Evolutionary conservation across 2,888 invertebrate genomes (phyloP).

Genomic region (Eristalis tenax): DNA sequence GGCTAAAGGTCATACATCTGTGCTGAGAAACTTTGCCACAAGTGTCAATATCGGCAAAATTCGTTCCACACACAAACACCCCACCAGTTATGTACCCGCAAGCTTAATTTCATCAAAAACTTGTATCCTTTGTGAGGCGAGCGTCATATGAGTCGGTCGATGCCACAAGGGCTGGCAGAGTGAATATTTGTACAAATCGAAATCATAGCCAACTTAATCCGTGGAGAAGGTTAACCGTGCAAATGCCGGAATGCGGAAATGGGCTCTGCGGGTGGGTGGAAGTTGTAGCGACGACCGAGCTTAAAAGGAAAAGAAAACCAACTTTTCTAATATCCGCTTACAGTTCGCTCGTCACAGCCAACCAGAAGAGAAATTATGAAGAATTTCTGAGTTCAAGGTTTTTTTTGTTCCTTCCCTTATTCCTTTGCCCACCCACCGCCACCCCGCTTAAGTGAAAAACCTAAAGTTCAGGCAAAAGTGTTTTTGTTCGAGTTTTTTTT

Average conservation of each 20-base stretch:
- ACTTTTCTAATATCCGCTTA: conserved; percentile 60
- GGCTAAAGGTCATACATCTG: not conserved
- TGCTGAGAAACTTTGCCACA: not conserved
- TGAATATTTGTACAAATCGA: conserved; percentile 20
- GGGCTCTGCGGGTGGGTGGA: not conserved
- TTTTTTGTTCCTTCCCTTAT: not conserved
- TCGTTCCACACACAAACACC: not conserved
- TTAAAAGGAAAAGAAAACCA: conserved; percentile 6
- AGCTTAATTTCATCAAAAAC: conserved; percentile 33
- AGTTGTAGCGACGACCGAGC: not conserved
- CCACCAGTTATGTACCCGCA: not conserved
- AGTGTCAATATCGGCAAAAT: not conserved
- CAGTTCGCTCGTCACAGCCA: conserved; percentile 11
- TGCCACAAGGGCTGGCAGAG: not conserved
- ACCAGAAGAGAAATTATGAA: conserved; percentile 25
- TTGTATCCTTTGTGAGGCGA: not conserved
- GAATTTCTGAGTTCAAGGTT: conserved; percentile 44
- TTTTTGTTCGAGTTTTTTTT: not conserved
- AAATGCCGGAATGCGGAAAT: conserved; percentile 21
- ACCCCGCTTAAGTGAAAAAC: not conserved
- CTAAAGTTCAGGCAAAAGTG: conserved; percentile 11
- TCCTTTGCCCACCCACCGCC: not conserved
- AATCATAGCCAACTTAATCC: conserved; percentile 30
- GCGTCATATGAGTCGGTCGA: not conserved
- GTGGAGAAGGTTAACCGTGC: conserved; percentile 24